Base-by-base conservation (phyloP, 2,888 invertebrate genomes). In the Doris montereyensis region DNA sequence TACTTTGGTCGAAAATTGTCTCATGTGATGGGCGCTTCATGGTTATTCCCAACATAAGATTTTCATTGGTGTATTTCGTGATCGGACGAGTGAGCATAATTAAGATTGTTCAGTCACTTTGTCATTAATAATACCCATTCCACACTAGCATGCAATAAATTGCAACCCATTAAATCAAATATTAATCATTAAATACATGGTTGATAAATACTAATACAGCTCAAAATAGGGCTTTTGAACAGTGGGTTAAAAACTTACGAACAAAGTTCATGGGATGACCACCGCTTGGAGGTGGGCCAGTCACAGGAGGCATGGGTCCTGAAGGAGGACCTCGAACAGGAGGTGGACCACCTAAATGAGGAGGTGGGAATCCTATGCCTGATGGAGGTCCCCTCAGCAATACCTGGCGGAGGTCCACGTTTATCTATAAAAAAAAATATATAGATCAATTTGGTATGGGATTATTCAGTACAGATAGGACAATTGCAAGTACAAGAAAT, bases 231-330 rank as follows among this genome's bases (percentile, higher is more conserved):
- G 13, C 3, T 21, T 2, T 10, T 24, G 28, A 5, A 62, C n/a
- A 62, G 10, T 17, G n/a, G 13, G n/a, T n/a, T n/a, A n/a, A 8
- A 13, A 30, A 77, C 82, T 80, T 74, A 82, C 93, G 93, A 13
- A 81, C 84, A 74, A 82, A 82, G 35, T 79, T 80, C 58, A 85
- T 78, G 30, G 84, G 84, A 0, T 85, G 84, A 30, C 84, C 84
- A 8, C 85, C 84, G 2, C 81, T 82, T 21, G 82, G 82, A 13
- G 82, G 82, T 79, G 81, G 85, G 21, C 76, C 82, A 21, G 58
- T 32, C 8, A 85, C 85, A 28, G 87, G 88, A 21, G n/a, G n/a
- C n/a, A n/a, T n/a, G n/a, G n/a, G n/a, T n/a, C n/a, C n/a, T n/a
- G n/a, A n/a, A n/a, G 88, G 88, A 8, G 87, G 87, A n/a, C 83